phyloP scores from a whole-genome alignment of 2,113 vertebrate species.

The Bos javanicus region DNA sequence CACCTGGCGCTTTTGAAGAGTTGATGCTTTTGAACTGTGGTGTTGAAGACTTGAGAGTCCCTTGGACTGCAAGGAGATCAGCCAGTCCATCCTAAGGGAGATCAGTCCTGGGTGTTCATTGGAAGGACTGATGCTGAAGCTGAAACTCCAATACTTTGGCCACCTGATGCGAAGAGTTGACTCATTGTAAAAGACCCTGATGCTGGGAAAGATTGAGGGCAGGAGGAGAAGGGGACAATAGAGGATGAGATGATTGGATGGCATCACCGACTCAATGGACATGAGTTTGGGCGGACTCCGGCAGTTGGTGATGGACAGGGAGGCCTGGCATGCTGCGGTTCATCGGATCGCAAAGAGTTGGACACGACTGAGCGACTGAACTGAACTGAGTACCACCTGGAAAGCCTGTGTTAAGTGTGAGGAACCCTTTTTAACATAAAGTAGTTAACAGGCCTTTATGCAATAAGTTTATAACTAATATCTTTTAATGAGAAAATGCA shows the following conservation, averaged over 20 bases:
- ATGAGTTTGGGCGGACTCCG: background rate
- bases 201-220: background rate
- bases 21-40: background rate
- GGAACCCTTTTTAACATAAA: background rate
- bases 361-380: accelerated
- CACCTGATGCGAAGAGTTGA: background rate
- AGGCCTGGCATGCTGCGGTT: accelerated
- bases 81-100: background rate
- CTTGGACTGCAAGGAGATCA: background rate
- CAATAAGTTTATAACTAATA: background rate
- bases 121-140: background rate
- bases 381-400: background rate
- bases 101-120: background rate
- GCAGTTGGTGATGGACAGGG: background rate
- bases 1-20: background rate
- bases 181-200: background rate
- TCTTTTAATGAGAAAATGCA: background rate
- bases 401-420: background rate
- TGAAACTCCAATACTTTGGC: background rate
- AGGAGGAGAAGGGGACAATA: background rate
- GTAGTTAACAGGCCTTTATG: background rate
- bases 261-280: background rate
- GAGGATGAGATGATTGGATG: background rate
- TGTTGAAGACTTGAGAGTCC: background rate
- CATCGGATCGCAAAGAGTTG: accelerated